These are phyloP conservation scores for Calycopis cecrops DNA, from an alignment of 1,140 invertebrate species.

Conservation along the genomic window DNA sequence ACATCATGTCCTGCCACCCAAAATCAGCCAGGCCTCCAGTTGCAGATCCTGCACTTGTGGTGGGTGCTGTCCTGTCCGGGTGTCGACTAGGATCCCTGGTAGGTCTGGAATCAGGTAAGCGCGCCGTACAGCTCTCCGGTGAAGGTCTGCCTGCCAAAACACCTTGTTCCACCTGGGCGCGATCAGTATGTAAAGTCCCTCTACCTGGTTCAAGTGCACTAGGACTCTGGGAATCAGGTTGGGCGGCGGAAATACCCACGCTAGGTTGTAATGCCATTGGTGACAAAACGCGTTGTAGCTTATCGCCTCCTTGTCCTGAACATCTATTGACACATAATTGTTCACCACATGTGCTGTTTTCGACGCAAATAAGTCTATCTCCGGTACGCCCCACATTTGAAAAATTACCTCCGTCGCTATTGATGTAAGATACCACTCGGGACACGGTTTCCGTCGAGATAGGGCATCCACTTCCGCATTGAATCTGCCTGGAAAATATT, in stretches of 20 bases:
- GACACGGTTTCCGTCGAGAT: conserved; percentile 7
- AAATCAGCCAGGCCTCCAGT: conserved; percentile 37
- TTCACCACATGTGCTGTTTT: neutral
- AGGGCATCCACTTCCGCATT: conserved; percentile 18
- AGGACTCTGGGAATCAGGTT: conserved; percentile 1
- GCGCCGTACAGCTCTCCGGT: conserved; percentile 27
- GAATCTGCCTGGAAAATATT: conserved; percentile 18
- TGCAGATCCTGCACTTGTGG: conserved; percentile 26
- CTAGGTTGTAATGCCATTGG: neutral
- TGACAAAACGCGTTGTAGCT: conserved; percentile 2
- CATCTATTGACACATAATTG: neutral
- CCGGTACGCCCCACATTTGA: neutral
- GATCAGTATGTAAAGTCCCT: conserved; percentile 33
- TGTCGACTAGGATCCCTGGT: conserved; percentile 29
- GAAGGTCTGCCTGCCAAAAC: conserved; percentile 45
- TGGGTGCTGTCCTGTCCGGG: conserved; percentile 33
- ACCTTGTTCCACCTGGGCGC: conserved; percentile 37
- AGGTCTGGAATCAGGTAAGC: conserved; percentile 35
- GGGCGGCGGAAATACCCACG: conserved; percentile 14
- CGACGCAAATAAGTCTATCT: conserved; percentile 8
- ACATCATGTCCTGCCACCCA: conserved; percentile 24
- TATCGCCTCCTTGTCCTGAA: neutral
- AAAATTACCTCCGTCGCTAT: neutral
- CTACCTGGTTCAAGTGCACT: conserved; percentile 32
- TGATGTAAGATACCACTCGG: conserved; percentile 33